Base-by-base conservation (phyloP, 2,113 vertebrate species). In the Fregata magnificens region DNA sequence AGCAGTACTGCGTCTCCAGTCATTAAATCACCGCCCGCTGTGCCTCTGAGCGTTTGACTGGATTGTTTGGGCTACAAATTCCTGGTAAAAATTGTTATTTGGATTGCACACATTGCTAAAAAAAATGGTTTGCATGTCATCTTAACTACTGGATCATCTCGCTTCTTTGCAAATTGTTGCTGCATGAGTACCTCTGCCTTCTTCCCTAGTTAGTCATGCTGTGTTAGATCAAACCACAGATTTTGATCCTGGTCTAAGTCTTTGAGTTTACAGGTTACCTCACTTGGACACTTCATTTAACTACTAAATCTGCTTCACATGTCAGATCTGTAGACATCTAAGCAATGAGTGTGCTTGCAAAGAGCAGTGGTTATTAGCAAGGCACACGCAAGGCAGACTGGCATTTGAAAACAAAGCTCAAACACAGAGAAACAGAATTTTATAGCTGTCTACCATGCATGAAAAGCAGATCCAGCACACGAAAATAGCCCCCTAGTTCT, bases 381-480 rank as follows among this genome's bases (percentile, higher is more conserved):
- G 25, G 1, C 53, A 59, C 36, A 49, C 0, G 0, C 24, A 45
- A 80, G 53, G 38, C 45, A 73, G 69, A 52, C 20, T 77, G 47
- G 67, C 38, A 70, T 90, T 77, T 80, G 45, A 87, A 97, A 85
- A 91, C 47, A 69, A 82, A 81, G 22, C 36, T 76, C 65, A 58
- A 66, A 52, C 13, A 53, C 29, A 70, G 42, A 62, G 62, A 91
- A 91, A 49, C 32, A 78, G 62, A 72, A 55, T n/a, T 78, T 86
- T 83, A 47, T 83, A 90, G 63, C 89, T 82, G 82, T 52, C 81
- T 87, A 59, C 70, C 69, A 62, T 0, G 16, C 92, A 91, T 12
- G 49, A 85, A 93, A 92, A 96, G 56, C 93, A 96, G 92, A 86
- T 61, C 84, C 89, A 76, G 83, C 62, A 66, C 40, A 49, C 11